Evolutionary conservation across 2,797 vertebrate genomes (phyloP).

Genomic region (Dermochelys coriacea): DNA sequence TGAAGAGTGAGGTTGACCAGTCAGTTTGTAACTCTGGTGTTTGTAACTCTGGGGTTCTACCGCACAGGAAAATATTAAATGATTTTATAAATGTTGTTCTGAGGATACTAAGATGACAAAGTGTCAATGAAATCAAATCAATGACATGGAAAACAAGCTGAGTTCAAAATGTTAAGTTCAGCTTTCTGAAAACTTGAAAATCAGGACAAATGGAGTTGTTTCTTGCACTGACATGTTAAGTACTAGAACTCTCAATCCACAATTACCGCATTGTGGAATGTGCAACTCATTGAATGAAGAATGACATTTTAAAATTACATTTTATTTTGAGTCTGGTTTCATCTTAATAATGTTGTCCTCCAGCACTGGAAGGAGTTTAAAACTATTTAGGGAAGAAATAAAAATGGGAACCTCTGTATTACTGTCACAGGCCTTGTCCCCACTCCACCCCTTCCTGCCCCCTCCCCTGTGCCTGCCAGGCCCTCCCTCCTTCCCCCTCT

Average conservation of each 20-base stretch:
- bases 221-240: neutral
- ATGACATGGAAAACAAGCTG: neutral
- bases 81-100: neutral
- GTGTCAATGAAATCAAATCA: neutral
- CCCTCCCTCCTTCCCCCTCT: too few species aligned
- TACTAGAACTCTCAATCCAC: neutral
- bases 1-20: too few species aligned
- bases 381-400: constrained; percentile 55
- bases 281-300: too few species aligned
- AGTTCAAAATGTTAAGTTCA: neutral
- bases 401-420: constrained; percentile 50
- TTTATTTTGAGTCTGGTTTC: constrained; percentile 49
- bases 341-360: constrained; percentile 40
- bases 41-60: too few species aligned
- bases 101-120: neutral
- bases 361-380: constrained; percentile 23
- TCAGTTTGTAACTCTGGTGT: too few species aligned
- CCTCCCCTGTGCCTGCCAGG: too few species aligned
- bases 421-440: neutral
- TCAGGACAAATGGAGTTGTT: neutral
- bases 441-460: too few species aligned
- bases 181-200: neutral
- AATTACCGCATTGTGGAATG: neutral
- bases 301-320: neutral
- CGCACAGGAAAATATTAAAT: neutral